Base-by-base conservation (phyloP, 2,797 vertebrate genomes). In the Arvicola amphibius region DNA sequence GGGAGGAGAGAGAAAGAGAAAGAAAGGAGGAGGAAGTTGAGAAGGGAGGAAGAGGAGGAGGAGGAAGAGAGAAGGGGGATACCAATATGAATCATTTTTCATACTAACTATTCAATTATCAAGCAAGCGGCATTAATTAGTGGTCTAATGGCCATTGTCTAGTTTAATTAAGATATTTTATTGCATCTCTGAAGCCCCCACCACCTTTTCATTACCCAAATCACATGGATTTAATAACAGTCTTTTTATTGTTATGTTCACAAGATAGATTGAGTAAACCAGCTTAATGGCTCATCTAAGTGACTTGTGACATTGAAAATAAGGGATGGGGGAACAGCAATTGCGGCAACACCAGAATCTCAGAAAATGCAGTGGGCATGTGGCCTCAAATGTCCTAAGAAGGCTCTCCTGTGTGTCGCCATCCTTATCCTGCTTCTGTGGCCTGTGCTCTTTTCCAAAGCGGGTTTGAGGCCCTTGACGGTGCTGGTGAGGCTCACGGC, bases 81-180 rank as follows among this genome's bases (percentile, higher is more conserved):
- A 59, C 56, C 87, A 88, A 81, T 51, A 29, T 11, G 59, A 93
- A 78, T 40, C 53, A 69, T 88, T 95, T 94, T 95, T 96, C 91
- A 97, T 59, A 53, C 7, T 71, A 95, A 81, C 65, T 23, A 59
- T 95, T 92, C 73, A 90, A 87, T 95, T 92, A 88, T 56, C 43
- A 79, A 73, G 67, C 77, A 92, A 92, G 37, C 74, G 90, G 92
- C 37, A 85, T 90, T 95, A 83, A 96, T 95, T 88, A 63, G 77
- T 78, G 56, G 48, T 88, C 90, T 93, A 95, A 94, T 51, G 37
- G 80, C 73, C 61, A 65, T 86, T 92, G 91, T 89, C 88, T 76
- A 83, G 85, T 94, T 94, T 95, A 97, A 96, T 96, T 92, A 96
- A 91, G 63, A 56, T 13, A 29, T 43, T 93, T 93, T 92, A 94